Percentiles rank a stretch among this genome's conserved stretches.
phyloP scores from a whole-genome alignment of 2,797 vertebrate species.

The Xerus rutilus region DNA sequence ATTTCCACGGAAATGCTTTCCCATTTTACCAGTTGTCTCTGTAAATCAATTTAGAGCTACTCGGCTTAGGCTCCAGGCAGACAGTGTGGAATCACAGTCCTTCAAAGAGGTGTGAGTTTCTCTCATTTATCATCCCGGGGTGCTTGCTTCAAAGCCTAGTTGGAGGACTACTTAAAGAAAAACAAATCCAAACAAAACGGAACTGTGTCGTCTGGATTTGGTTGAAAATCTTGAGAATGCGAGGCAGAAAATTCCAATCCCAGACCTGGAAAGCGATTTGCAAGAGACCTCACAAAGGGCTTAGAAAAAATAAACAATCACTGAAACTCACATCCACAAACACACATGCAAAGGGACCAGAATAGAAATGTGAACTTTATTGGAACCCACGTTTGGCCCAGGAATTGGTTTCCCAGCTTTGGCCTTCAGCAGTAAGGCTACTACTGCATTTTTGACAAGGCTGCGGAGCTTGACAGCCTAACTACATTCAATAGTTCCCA shows the following conservation, averaged over 20 bases:
- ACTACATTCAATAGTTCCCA: slow-evolving; percentile 22
- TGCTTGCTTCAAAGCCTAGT: slow-evolving; percentile 74
- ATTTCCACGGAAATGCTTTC: slow-evolving; percentile 67
- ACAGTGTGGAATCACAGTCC: slow-evolving; percentile 74
- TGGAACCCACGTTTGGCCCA: slow-evolving; percentile 49
- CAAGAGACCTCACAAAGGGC: slow-evolving; percentile 62
- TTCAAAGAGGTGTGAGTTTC: slow-evolving; percentile 77
- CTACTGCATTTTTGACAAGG: slow-evolving; percentile 40
- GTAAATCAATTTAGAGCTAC: slow-evolving; percentile 75
- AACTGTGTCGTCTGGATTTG: slow-evolving; percentile 56
- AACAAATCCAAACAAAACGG: slow-evolving; percentile 74
- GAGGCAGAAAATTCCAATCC: slow-evolving; percentile 58
- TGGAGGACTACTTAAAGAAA: slow-evolving; percentile 72
- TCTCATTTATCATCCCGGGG: slow-evolving; percentile 77
- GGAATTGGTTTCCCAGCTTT: slow-evolving; percentile 13
- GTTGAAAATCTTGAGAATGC: slow-evolving; percentile 69
- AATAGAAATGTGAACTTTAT: slow-evolving; percentile 55
- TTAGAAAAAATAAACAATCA: slow-evolving; percentile 70
- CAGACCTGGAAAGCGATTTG: slow-evolving; percentile 52
- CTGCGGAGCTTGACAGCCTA: slow-evolving; percentile 52
- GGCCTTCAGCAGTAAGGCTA: slow-evolving; percentile 51
- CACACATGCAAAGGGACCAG: not conserved
- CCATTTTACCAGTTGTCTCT: slow-evolving; percentile 74
- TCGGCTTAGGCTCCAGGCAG: slow-evolving; percentile 64
- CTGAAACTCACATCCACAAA: slow-evolving; percentile 47